Base-by-base conservation (phyloP, 2,888 invertebrate genomes). In the Lypha dubia region DNA sequence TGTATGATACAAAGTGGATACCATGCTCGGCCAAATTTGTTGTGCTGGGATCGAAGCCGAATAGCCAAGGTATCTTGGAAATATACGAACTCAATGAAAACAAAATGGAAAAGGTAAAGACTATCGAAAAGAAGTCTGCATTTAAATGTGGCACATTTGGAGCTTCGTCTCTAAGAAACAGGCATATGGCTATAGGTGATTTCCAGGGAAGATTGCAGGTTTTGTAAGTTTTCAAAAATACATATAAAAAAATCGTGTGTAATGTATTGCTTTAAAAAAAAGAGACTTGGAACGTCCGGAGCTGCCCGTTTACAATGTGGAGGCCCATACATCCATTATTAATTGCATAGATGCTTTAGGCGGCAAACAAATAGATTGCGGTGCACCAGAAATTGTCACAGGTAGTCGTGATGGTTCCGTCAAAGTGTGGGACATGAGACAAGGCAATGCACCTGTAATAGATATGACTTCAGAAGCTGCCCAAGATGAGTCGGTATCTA, bases 1-100 rank as follows among this genome's bases (percentile, higher is more conserved):
- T 98, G 28, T 98, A 97, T 91, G 98, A 98, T 90, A 95, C 96
- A n/a, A 97, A 97, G 93, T 99, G 98, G 99, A 95, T 99, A 88
- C 98, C 99, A 0, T 96, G 96, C 89, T 98, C 98, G 3, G 97
- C 98, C 0, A 98, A 98, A 92, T 97, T 98, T 92, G 95, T 98
- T 83, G 95, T 96, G 56, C 93, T 98, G 74, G 99, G 99, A 11
- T 96, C 95, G 17, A 94, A 96, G 90, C 95, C 98, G 0, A 95
- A 95, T 89, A 97, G 97, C 60, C 95, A 95, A 68, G 99, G 99
- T 0, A 94, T 96, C 28, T 93, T 98, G 77, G 96, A 98, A 92
- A 94, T 97, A 17, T 97, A 95, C 90, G 96, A 96, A 90, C 93
- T 98, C 24, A 94, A 94, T 32, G 94, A 95, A 67, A 96, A 96